These are phyloP conservation scores for Pterostichus niger DNA, from an alignment of 2,888 invertebrate genomes.

Conservation along the genomic window DNA sequence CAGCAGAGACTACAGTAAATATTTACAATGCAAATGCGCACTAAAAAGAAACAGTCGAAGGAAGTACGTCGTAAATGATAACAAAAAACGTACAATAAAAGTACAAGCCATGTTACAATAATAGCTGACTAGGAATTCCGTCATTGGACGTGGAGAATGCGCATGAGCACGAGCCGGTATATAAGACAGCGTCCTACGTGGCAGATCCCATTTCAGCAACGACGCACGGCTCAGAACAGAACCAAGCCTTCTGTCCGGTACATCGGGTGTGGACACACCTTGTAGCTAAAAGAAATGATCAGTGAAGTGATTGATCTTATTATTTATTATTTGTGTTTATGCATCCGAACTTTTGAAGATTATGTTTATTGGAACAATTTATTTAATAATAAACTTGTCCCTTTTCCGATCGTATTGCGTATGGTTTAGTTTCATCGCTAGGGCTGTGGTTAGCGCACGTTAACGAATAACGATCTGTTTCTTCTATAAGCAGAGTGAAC, in stretches of 20 bases:
- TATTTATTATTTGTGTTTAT: constrained; percentile 64
- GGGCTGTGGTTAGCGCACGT: constrained; percentile 35
- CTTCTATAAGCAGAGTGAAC: constrained; percentile 55
- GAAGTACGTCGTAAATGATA: constrained; percentile 67
- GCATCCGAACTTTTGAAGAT: constrained; percentile 43
- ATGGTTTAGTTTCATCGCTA: constrained; percentile 27
- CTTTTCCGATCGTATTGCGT: not conserved
- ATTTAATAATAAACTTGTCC: constrained; percentile 55
- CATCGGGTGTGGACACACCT: constrained; percentile 57
- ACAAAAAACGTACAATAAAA: constrained; percentile 65
- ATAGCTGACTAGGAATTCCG: constrained; percentile 67
- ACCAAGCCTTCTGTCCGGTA: constrained; percentile 10
- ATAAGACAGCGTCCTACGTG: constrained; percentile 57
- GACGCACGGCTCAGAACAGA: constrained; percentile 20
- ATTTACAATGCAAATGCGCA: constrained; percentile 67
- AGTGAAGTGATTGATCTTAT: constrained; percentile 64
- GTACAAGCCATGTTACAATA: constrained; percentile 59
- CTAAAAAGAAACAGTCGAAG: constrained; percentile 66
- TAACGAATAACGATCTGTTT: constrained; percentile 48
- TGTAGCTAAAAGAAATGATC: constrained; percentile 38
- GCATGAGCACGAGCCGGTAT: constrained; percentile 58
- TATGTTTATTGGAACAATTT: constrained; percentile 33
- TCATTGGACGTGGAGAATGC: constrained; percentile 47
- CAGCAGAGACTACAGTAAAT: constrained; percentile 64
- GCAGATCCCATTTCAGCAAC: constrained; percentile 61